phyloP scores from a whole-genome alignment of 1,140 invertebrate genomes.

The Camponotus floridanus region DNA sequence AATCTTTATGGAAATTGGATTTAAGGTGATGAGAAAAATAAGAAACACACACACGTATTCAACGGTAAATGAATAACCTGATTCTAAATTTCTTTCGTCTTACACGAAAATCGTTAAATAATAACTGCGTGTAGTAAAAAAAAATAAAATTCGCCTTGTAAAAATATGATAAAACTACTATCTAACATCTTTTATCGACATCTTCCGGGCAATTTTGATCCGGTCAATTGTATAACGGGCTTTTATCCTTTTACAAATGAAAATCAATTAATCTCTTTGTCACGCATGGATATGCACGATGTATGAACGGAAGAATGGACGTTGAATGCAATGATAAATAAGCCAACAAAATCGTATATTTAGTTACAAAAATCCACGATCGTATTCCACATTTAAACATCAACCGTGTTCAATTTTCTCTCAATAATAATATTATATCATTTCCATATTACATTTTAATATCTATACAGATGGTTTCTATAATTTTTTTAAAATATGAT shows the following conservation, averaged over 20 bases:
- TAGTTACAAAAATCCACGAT: slow-evolving; percentile 41
- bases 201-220: slow-evolving; percentile 38
- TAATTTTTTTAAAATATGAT: slow-evolving; percentile 1
- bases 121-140: not conserved
- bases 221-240: slow-evolving; percentile 19
- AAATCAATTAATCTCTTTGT: slow-evolving; percentile 63
- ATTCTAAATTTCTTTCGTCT: not conserved
- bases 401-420: slow-evolving; percentile 4
- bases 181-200: slow-evolving; percentile 23
- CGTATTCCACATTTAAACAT: slow-evolving; percentile 28
- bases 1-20: not conserved
- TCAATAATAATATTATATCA: slow-evolving; percentile 12
- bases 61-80: not conserved
- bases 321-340: slow-evolving; percentile 50
- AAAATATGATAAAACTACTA: slow-evolving; percentile 36
- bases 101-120: not conserved
- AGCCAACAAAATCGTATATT: slow-evolving; percentile 30
- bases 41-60: not conserved
- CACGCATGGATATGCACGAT: slow-evolving; percentile 48
- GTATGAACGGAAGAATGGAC: slow-evolving; percentile 45
- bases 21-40: not conserved
- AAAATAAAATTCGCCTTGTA: not conserved
- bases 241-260: slow-evolving; percentile 53
- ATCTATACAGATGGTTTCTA: not conserved
- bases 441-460: slow-evolving; percentile 29